phyloP scores from a whole-genome alignment of 30 jellyfish, hydroid and myxozoan species.

The Pseudorhiza aurosa region DNA sequence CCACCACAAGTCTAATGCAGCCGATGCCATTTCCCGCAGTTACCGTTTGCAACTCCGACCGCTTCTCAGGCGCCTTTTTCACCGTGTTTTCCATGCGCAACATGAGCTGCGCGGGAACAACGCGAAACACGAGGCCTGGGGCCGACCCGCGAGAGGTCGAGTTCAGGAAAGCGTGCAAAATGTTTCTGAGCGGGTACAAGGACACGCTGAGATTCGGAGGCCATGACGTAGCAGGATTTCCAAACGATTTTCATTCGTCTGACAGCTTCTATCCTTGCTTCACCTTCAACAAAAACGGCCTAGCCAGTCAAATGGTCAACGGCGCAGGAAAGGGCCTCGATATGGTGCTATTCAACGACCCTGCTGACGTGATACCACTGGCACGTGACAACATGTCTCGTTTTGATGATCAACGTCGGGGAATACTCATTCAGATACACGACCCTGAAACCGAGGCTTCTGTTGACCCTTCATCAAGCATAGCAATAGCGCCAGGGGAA shows the following conservation, averaged over 20 bases:
- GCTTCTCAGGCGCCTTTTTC: not conserved
- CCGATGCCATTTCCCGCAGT: conserved; percentile 53
- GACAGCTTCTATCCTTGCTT: conserved; percentile 9
- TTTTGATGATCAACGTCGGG: conserved; percentile 29
- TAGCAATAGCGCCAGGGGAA: conserved; percentile 28
- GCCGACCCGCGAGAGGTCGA: not conserved
- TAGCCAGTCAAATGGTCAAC: not conserved
- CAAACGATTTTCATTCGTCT: not conserved
- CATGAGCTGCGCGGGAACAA: conserved; percentile 1
- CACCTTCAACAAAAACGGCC: conserved; percentile 40
- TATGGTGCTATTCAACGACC: conserved; percentile 32
- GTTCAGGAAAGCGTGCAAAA: conserved; percentile 41
- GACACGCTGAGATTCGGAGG: conserved; percentile 34
- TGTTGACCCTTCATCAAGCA: conserved; percentile 1
- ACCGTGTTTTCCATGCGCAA: not conserved
- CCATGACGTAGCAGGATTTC: conserved; percentile 8
- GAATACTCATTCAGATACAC: conserved; percentile 11
- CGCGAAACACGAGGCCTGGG: not conserved
- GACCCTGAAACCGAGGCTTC: conserved; percentile 32
- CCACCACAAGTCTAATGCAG: conserved; percentile 4
- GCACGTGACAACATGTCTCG: conserved; percentile 3
- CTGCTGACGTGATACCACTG: not conserved
- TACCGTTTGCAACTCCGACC: conserved; percentile 34
- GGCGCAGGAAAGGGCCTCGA: conserved; percentile 35
- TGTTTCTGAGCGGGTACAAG: conserved; percentile 41